Conservation (phyloP, 64 coral and sea anemone genomes). For the Dendronephthya gigantea region DNA sequence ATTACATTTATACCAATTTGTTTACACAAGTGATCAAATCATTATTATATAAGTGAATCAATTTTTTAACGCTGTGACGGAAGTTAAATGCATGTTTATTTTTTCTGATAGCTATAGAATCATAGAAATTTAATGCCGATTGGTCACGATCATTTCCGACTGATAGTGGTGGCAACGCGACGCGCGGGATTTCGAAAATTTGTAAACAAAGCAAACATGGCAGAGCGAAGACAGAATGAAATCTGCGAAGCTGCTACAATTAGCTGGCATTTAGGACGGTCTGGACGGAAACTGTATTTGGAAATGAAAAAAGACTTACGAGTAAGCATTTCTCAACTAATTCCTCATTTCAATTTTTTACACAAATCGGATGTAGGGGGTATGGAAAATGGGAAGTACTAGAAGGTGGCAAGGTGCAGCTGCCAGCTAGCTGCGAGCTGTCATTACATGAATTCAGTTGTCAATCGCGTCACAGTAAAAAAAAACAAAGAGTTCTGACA, state of each 20-base stretch:
- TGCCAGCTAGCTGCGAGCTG: no score
- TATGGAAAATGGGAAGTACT: no score
- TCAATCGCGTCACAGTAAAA: no score
- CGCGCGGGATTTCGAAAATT: constrained; percentile 15
- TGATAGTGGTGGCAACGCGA: not conserved
- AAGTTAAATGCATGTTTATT: not conserved
- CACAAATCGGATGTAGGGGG: no score
- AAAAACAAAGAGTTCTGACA: no score
- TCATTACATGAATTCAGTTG: no score
- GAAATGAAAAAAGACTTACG: constrained; percentile 6
- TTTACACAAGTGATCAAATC: not conserved
- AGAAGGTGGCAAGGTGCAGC: no score
- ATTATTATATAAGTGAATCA: not conserved
- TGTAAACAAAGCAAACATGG: constrained; percentile 17
- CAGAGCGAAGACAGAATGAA: not conserved
- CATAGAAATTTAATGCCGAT: not conserved
- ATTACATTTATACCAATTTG: not conserved
- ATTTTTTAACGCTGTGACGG: not conserved
- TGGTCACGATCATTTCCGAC: not conserved
- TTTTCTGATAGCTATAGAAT: no score
- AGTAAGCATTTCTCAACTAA: not conserved
- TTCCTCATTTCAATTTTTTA: no score
- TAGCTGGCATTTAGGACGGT: not conserved
- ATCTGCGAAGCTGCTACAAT: not conserved
- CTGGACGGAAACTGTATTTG: constrained; percentile 9